phyloP scores from a whole-genome alignment of 2,888 invertebrate genomes.

The Tenthredo amoena region DNA sequence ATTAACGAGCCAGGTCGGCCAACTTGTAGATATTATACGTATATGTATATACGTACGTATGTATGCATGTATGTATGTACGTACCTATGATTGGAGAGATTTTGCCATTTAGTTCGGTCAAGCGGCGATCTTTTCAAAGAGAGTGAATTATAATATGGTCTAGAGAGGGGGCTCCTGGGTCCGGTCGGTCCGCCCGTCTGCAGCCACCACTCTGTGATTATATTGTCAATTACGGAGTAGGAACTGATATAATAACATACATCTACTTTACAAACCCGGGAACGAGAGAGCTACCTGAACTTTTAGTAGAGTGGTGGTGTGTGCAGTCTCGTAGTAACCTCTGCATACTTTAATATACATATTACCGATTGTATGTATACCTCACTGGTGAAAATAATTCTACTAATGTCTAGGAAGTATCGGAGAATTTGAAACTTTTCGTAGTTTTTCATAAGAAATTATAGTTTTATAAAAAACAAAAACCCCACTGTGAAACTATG shows the following conservation, averaged over 20 bases:
- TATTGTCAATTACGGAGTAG: conserved; percentile 69
- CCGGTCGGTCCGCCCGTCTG: conserved; percentile 23
- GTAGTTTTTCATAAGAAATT: too few relatives aligned
- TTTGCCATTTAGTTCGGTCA: conserved; percentile 43
- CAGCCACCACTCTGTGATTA: conserved; percentile 66
- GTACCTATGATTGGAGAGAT: conserved; percentile 25
- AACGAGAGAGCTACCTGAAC: conserved; percentile 55
- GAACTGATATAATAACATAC: conserved; percentile 64
- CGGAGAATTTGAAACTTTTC: too few relatives aligned
- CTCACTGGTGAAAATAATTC: not conserved
- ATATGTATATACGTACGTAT: not conserved
- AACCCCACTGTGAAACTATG: too few relatives aligned
- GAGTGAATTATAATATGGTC: conserved; percentile 44
- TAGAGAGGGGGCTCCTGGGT: not conserved
- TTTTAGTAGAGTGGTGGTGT: conserved; percentile 13
- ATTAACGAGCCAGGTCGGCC: not conserved
- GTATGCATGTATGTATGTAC: not conserved
- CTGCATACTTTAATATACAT: not conserved
- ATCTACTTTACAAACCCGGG: conserved; percentile 57
- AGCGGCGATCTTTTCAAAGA: conserved; percentile 51
- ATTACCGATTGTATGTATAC: not conserved
- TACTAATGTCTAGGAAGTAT: not conserved
- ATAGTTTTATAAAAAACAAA: too few relatives aligned
- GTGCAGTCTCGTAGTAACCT: not conserved
- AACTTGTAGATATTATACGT: not conserved